A percentile compares a stretch with the other conserved stretches of the same genome.
Evolutionary conservation across 2,113 vertebrate genomes (phyloP).

Genomic region (Vidua macroura): DNA sequence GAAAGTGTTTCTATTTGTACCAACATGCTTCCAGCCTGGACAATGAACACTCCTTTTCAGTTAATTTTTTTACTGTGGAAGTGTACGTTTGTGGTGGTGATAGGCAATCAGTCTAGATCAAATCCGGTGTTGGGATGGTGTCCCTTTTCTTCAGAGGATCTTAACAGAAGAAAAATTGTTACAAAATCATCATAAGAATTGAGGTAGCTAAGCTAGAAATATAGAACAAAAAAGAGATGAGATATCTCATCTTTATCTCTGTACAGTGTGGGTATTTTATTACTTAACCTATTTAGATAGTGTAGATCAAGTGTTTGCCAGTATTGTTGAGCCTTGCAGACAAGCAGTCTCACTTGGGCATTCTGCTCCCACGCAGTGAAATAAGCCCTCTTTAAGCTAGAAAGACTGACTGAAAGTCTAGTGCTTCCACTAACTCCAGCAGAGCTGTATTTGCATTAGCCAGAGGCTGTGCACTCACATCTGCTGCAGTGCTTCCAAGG

Average conservation of each 20-base stretch:
- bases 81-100: background rate
- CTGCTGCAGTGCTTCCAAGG: background rate
- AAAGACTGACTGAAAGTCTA: background rate
- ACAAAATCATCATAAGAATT: background rate
- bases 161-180: background rate
- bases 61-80: background rate
- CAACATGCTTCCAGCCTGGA: background rate
- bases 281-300: background rate
- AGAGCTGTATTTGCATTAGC: background rate
- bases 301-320: background rate
- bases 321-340: background rate
- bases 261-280: background rate
- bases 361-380: background rate
- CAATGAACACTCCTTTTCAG: background rate
- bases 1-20: background rate
- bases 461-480: background rate
- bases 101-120: background rate
- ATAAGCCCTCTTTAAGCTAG: background rate
- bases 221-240: background rate
- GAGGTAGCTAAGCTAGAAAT: background rate
- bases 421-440: background rate
- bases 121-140: background rate
- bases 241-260: background rate
- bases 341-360: background rate
- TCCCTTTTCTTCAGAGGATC: background rate